These are phyloP conservation scores for Heliothis subflexa DNA, from an alignment of 1,140 invertebrate genomes.

Conservation along the genomic window DNA sequence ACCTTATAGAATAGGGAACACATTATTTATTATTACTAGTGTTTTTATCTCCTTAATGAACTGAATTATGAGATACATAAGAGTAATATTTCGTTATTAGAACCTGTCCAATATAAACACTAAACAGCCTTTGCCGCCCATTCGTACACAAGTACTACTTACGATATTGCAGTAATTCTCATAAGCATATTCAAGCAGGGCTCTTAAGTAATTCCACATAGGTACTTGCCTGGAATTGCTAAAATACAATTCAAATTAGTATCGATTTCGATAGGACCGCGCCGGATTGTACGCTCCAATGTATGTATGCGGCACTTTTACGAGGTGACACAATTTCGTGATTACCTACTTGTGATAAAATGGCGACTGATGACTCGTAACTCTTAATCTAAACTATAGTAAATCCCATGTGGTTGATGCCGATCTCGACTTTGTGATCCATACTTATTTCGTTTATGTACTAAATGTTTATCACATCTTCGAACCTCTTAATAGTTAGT, in stretches of 20 bases:
- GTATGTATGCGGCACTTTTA: constrained; percentile 4
- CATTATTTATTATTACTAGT: too few relatives aligned
- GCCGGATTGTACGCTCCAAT: not conserved
- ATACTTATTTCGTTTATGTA: not conserved
- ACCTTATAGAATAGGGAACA: too few relatives aligned
- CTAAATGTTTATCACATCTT: too few relatives aligned
- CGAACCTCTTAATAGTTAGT: too few relatives aligned
- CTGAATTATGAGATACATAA: too few relatives aligned
- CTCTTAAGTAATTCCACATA: constrained; percentile 6
- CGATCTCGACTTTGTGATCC: not conserved
- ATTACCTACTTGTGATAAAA: not conserved
- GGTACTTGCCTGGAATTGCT: constrained; percentile 3
- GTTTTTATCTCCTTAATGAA: too few relatives aligned
- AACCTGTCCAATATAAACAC: too few relatives aligned
- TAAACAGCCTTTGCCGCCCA: too few relatives aligned
- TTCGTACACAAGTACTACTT: not conserved
- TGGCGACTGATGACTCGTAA: not conserved
- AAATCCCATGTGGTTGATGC: constrained; percentile 1
- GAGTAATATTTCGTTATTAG: too few relatives aligned
- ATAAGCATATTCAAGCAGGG: not conserved
- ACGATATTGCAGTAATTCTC: constrained; percentile 1
- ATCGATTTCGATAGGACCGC: not conserved
- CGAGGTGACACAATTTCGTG: constrained; percentile 20
- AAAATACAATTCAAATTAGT: constrained; percentile 32
- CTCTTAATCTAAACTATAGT: not conserved